A percentile compares a stretch with the other conserved stretches of the same genome.
Conservation (phyloP, 2,888 invertebrate genomes). For the Cephus nigrinus region DNA sequence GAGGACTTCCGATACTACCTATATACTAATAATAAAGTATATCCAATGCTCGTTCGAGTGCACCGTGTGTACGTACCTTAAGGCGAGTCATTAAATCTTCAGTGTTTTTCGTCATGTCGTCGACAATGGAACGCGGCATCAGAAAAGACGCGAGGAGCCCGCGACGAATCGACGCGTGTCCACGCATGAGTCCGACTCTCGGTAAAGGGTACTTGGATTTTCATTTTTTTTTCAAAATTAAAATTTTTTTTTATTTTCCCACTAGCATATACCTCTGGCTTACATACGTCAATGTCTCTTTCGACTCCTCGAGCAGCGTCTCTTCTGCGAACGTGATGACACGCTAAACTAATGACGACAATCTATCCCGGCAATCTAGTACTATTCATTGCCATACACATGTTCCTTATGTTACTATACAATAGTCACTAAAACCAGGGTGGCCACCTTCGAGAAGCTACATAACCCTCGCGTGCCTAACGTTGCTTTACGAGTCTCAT, state of each 20-base stretch:
- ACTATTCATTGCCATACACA: neutral
- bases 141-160: neutral
- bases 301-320: neutral
- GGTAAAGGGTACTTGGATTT: neutral
- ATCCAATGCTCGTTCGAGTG: neutral
- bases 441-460: conserved; percentile 27
- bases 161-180: neutral
- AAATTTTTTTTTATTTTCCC: neutral
- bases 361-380: neutral
- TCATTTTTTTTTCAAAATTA: neutral
- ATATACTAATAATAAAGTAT: neutral
- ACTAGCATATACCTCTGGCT: neutral
- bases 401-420: neutral
- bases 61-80: neutral
- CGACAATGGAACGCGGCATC: neutral
- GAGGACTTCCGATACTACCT: neutral
- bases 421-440: conserved; percentile 3
- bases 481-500: conserved; percentile 59
- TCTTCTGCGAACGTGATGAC: neutral
- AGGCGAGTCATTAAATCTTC: neutral
- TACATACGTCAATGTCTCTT: neutral
- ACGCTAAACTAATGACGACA: neutral
- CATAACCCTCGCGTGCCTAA: conserved; percentile 49
- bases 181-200: neutral
- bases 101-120: neutral